Evolutionary conservation across 2,113 vertebrate species (phyloP), one percentile per base, ranked within the genome.

Genomic region (Morphnarchus princeps): DNA sequence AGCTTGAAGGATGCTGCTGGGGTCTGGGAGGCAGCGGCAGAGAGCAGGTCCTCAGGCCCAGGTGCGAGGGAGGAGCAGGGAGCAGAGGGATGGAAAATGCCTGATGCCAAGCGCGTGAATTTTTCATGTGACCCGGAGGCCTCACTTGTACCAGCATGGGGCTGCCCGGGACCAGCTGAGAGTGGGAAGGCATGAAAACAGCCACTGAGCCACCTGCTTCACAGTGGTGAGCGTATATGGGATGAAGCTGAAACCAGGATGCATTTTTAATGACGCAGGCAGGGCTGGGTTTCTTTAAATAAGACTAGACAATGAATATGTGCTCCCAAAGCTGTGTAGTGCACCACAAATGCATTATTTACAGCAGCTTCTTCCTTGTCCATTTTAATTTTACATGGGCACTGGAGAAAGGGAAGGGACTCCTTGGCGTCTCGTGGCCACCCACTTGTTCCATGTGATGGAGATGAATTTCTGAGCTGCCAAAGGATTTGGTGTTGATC

Each of bases 311-410:
- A 96, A 97, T 90, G 93, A 91, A 52, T 97, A 81, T 82, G 90
- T 88, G 72, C 91, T 97, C 90, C 88, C 0, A 10, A 96, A 96
- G 95, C 94, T 1, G 62, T 96, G 96, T 96, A 93, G 93, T 79
- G 95, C 92, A 77, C 94, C 90, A 86, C 7, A 5, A 58, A 97
- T 98, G 66, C 69, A 98, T 98, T 98, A 98, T 98, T 98, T 97
- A 98, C 95, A 96, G 81, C 88, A 93, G 86, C 96, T 94, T 89
- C 97, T 96, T 95, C 97, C 97, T 96, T 95, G 97, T 97, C 94
- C 81, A 22, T 90, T 97, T 97, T 93, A 97, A 98, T 98, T 97
- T 97, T 98, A 96, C 95, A 97, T 97, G 95, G 91, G 86, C 78
- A 89, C 82, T 89, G 67, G 80, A 95, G 94, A 95, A 96, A 91